Evolutionary conservation across 2,113 vertebrate species (phyloP).

Genomic region (Corvus moneduloides): DNA sequence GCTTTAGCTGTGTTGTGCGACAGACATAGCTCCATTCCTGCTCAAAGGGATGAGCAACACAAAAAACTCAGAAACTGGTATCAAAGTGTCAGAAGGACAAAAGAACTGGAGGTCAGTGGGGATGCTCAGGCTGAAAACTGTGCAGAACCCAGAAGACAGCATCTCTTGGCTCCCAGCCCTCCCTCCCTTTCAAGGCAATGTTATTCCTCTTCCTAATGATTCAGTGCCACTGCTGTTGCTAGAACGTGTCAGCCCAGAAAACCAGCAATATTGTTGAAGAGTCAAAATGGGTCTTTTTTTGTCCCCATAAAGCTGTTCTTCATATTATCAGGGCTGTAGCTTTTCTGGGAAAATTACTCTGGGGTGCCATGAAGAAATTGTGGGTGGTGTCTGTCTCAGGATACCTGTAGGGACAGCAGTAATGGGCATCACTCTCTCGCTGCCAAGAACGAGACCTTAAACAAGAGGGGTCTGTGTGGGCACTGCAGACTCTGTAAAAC

Average conservation of each 20-base stretch:
- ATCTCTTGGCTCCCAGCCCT: neutral
- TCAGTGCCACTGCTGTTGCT: neutral
- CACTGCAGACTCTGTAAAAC: no score
- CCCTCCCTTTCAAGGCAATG: neutral
- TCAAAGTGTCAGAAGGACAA: neutral
- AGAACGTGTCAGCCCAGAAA: neutral
- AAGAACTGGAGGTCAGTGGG: neutral
- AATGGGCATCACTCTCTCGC: neutral
- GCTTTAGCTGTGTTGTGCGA: neutral
- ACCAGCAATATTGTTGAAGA: neutral
- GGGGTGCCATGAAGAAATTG: neutral
- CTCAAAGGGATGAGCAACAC: neutral
- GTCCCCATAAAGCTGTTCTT: neutral
- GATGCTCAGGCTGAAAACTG: neutral
- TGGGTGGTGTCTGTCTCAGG: neutral
- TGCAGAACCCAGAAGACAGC: neutral
- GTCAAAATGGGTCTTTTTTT: neutral
- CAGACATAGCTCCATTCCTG: accelerated
- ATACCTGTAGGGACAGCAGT: neutral
- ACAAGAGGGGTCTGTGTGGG: neutral
- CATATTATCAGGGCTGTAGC: neutral
- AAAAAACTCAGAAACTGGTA: neutral
- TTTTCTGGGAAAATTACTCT: neutral
- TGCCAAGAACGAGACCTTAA: neutral
- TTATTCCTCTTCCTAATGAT: neutral